A percentile compares a stretch with the other conserved stretches of the same genome.
These are phyloP conservation scores for Lethocerus indicus DNA, from an alignment of 1,140 invertebrate species.

Conservation along the genomic window DNA sequence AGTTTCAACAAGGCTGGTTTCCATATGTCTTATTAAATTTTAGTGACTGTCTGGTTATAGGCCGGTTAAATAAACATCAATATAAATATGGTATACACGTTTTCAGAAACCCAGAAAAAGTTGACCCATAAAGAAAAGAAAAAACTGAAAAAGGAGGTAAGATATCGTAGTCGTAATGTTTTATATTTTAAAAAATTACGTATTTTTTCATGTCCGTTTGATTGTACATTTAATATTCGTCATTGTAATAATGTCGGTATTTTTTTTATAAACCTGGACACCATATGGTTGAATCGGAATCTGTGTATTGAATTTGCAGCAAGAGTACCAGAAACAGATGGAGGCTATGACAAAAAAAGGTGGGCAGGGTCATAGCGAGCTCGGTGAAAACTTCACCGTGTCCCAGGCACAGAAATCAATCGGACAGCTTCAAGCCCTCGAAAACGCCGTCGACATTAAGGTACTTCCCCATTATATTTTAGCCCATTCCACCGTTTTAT, in stretches of 20 bases:
- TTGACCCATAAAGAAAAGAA: conserved; percentile 90
- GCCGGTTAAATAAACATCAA: no score
- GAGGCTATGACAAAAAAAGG: conserved; percentile 76
- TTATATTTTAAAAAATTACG: not conserved
- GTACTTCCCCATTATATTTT: no score
- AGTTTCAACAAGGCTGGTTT: no score
- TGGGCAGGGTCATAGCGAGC: conserved; percentile 68
- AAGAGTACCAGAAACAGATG: conserved; percentile 83
- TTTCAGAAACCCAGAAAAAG: conserved; percentile 41
- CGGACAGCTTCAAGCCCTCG: conserved; percentile 65
- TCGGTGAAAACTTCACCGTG: conserved; percentile 90
- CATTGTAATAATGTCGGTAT: no score
- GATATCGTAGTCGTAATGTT: conserved; percentile 5
- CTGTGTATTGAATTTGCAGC: conserved; percentile 35
- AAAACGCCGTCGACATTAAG: conserved; percentile 96
- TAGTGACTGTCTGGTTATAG: not conserved
- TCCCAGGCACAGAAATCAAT: conserved; percentile 82
- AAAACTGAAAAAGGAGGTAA: conserved; percentile 65
- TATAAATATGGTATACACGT: no score
- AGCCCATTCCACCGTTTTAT: no score
- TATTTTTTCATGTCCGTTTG: not conserved
- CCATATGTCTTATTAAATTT: not conserved
- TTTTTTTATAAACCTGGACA: not conserved
- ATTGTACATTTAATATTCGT: no score
- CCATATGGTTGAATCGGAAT: no score